Evolutionary conservation across 2,113 vertebrate species (phyloP), one percentile per base, ranked within the genome.

Genomic region (Rhinogobius similis): DNA sequence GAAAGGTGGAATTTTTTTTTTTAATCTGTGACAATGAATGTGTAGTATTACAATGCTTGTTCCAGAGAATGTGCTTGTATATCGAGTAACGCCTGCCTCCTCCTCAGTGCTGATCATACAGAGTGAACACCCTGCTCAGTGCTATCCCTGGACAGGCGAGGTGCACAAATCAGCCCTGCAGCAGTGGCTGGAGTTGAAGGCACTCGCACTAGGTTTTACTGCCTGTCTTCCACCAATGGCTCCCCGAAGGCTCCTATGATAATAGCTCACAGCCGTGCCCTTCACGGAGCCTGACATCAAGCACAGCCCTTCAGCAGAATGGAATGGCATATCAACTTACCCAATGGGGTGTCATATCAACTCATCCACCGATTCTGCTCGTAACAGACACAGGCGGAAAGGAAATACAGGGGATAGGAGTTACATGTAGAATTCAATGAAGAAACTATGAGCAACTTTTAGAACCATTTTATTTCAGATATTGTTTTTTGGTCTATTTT

Each of bases 101-200:
- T 77, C 82, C 70, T 71, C 69, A 84, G 77, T 44, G 70, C 76
- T 77, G 82, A 86, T 88, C 83, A 85, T 83, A 67, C 79, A 86
- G 81, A 87, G 75, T 86, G 87, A 83, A 77, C 72, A 78, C 77
- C 75, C 73, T 76, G 81, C 75, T 67, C 81, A 85, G 77, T 84
- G 88, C 86, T 86, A 87, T 85, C 76, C 75, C 75, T 72, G 76
- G 81, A 86, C 85, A 88, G 87, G 83, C 75, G 79, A 90, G 86
- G 84, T 86, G 85, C 89, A 87, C 89, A 91, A 90, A 90, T 91
- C 90, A 90, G 82, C 77, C 78, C 83, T 85, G 75, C 84, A 85
- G 87, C 76, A 88, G 76, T 83, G 77, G 69, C 80, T 81, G 64
- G 77, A 89, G 88, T 89, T 86, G 89, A 90, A 90, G 84, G 87